A percentile compares a stretch with the other conserved stretches of the same genome.
These are phyloP conservation scores for Gymnopithys bicolor DNA, from an alignment of 2,797 vertebrate genomes.

Conservation along the genomic window DNA sequence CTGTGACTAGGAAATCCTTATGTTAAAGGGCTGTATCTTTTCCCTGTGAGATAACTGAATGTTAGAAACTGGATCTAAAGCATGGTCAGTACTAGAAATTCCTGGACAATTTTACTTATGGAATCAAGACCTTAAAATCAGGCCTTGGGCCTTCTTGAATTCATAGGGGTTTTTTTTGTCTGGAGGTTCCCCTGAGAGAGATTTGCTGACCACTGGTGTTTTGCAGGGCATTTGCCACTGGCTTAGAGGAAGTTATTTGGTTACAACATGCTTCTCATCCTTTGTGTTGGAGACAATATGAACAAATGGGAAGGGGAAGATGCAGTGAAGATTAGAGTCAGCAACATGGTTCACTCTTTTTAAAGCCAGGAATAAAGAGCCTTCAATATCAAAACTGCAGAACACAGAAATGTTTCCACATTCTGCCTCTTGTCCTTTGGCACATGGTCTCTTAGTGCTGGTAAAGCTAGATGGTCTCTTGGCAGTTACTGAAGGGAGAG, in stretches of 20 bases:
- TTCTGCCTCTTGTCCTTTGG: background rate
- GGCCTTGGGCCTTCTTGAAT: background rate
- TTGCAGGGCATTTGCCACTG: background rate
- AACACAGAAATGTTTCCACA: background rate
- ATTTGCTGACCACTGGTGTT: background rate
- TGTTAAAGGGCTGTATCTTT: background rate
- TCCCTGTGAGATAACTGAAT: background rate
- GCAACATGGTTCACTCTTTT: background rate
- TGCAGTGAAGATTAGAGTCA: background rate
- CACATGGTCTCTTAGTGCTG: background rate
- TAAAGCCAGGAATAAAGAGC: background rate
- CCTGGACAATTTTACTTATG: background rate
- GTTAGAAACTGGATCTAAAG: background rate
- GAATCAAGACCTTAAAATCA: background rate
- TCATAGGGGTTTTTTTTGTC: background rate
- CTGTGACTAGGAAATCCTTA: background rate
- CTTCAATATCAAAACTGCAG: background rate
- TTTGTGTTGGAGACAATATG: background rate
- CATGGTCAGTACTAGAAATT: background rate
- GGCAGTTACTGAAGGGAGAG: background rate
- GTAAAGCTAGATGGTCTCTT: background rate
- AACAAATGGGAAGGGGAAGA: background rate
- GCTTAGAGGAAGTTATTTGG: background rate
- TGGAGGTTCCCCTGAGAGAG: background rate
- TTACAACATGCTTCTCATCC: background rate